Base-by-base conservation (phyloP, 2,888 invertebrate genomes). In the Bimastos eiseni region DNA sequence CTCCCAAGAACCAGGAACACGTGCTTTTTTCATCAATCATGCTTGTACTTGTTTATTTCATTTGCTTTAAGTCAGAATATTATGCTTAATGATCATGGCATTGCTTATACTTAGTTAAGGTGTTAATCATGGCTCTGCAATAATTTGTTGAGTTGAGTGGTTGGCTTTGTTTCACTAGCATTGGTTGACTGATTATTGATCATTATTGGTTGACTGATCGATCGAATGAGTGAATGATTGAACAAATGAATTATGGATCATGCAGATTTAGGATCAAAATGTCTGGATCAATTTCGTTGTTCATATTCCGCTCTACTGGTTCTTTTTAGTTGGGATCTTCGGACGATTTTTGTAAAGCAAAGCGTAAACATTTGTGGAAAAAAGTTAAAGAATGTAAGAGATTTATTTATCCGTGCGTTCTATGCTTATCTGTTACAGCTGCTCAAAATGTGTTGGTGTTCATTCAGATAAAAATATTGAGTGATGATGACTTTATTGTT, bases 91-190 rank as follows among this genome's bases (percentile, higher is more conserved):
- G 30, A 70, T 70, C 70, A 70, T 70, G 70, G n/a, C 8, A 70
- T n/a, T 70, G n/a, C 70, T 70, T 70, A 5, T n/a, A 70, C 13
- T 70, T n/a, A 70, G 70, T 4, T 8, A n/a, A 70, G 4, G 8
- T 70, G 70, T 70, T 70, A 70, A 70, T 70, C 70, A 70, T 70
- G 70, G 70, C 70, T n/a, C 30, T 70, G 70, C 70, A 70, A 70
- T 70, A 70, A 70, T 30, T 70, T 70, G 21, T 70, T 70, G 30
- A n/a, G n/a, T 70, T 70, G n/a, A n/a, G 5, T n/a, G 70, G 30
- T 70, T 70, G 70, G 1, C 70, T 6, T 70, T 30, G 3, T 70
- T 49, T 49, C 30, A 70, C 11, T n/a, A 70, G 17, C 30, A n/a
- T 30, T 70, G 30, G 24, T 70, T n/a, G 70, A 15, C 41, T 6